Evolutionary conservation across 2,888 invertebrate genomes (phyloP), one percentile per base, ranked within the genome.

Genomic region (Cotesia congregata): DNA sequence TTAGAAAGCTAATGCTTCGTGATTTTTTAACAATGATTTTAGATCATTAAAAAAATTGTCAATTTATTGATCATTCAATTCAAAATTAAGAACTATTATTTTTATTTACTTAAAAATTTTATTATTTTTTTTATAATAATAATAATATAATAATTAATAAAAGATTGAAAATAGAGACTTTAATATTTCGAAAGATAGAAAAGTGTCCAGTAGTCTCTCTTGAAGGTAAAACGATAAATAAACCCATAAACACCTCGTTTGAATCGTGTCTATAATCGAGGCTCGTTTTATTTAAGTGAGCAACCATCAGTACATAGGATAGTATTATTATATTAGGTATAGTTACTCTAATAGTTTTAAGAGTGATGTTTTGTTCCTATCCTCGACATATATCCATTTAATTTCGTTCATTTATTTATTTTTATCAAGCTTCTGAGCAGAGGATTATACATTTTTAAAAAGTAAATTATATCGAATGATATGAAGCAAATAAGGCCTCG

Each of bases 1-100:
- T 86, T 87, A 86, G 86, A 86, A 86, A 87, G 86, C 83, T 80
- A 78, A 77, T 30, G 30, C 40, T 64, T 77, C 74, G 67, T 74
- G 65, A 39, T 50, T 69, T 20, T 30, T 30, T 39, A 64, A 64
- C 67, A 72, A 71, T 40, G 7, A 15, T 50, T 50, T 50, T 50
- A 50, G 50, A 50, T 50, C 7, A 50, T 50, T 50, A 50, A 50
- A 50, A 50, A 50, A 50, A 50, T 4, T 9, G 12, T 12, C 12
- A 50, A 12, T 12, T 50, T 50, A 50, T 50, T 50, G 50, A 50
- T 50, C 0, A 12, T 50, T 1, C 9, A 7, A 50, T 3, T 3
- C 0, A 9, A 50, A 50, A 50, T 50, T 50, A 4, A n/a, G n/a
- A n/a, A n/a, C n/a, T 20, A 50, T 41, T 6, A 50, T 12, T 50